A percentile compares a stretch with the other conserved stretches of the same genome.
Conservation (phyloP, 2,113 vertebrate species). For the Amphiprion ocellaris region DNA sequence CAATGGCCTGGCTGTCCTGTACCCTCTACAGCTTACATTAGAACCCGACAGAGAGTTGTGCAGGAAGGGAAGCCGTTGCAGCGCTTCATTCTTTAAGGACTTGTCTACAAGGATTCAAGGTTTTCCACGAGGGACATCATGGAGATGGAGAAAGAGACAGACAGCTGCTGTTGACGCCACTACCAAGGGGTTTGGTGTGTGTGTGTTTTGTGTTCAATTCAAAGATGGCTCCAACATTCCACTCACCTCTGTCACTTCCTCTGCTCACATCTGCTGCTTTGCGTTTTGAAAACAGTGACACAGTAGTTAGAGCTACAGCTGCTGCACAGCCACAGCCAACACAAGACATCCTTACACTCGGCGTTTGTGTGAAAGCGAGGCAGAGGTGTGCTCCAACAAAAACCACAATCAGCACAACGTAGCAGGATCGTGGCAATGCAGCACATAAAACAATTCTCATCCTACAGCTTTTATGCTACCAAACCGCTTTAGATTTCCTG, state of each 20-base stretch:
- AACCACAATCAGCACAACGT: neutral
- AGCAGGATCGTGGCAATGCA: neutral
- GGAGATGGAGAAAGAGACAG: slow-evolving; percentile 7
- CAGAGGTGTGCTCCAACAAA: slow-evolving; percentile 1
- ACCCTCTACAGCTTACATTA: neutral
- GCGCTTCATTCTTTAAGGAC: neutral
- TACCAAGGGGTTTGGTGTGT: slow-evolving; percentile 26
- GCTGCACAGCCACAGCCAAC: slow-evolving; percentile 42
- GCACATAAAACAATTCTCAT: neutral
- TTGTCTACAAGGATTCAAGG: neutral
- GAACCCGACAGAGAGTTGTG: slow-evolving; percentile 2
- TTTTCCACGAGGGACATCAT: slow-evolving; percentile 1
- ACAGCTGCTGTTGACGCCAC: slow-evolving; percentile 50
- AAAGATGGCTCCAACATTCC: slow-evolving; percentile 81
- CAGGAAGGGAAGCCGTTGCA: neutral
- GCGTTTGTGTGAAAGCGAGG: neutral
- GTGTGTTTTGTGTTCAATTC: slow-evolving; percentile 42
- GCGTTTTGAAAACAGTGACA: slow-evolving; percentile 89
- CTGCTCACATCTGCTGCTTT: slow-evolving; percentile 93
- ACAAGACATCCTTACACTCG: slow-evolving; percentile 24
- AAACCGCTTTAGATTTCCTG: neutral
- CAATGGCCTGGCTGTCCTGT: slow-evolving; percentile 43
- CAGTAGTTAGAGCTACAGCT: slow-evolving; percentile 77
- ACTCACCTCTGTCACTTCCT: slow-evolving; percentile 98
- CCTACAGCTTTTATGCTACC: neutral